phyloP scores from a whole-genome alignment of 2,113 vertebrate genomes.

The Oxyruncus cristatus region DNA sequence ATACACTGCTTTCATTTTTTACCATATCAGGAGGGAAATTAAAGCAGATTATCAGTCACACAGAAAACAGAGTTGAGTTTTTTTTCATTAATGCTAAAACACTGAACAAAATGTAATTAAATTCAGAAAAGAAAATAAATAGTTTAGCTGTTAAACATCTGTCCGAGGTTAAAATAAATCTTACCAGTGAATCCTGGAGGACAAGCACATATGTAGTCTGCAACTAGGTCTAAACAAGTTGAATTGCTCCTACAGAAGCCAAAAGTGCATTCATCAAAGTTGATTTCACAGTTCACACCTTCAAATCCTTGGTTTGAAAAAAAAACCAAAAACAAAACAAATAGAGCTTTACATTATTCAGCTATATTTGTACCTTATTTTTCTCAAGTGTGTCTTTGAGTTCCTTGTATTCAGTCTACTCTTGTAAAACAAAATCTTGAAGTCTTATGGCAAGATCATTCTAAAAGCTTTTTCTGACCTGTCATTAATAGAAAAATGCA shows the following conservation, averaged over 20 bases:
- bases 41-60: not conserved
- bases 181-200: conserved; percentile 74
- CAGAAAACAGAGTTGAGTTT: not conserved
- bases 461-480: not conserved
- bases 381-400: not conserved
- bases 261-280: conserved; percentile 75
- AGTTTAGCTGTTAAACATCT: not conserved
- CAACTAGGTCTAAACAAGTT: conserved; percentile 75
- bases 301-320: conserved; percentile 64
- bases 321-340: not conserved
- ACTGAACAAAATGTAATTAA: not conserved
- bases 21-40: not conserved
- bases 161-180: conserved; percentile 14
- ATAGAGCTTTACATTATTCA: not conserved
- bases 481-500: not conserved
- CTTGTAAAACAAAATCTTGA: not conserved
- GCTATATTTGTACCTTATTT: not conserved
- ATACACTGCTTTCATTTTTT: not conserved
- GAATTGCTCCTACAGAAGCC: conserved; percentile 78
- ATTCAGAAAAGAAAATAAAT: not conserved
- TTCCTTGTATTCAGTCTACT: not conserved
- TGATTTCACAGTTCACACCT: conserved; percentile 77
- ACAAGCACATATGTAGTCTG: conserved; percentile 75
- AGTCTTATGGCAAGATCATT: not conserved
- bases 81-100: not conserved